A percentile compares a stretch with the other conserved stretches of the same genome.
phyloP scores from a whole-genome alignment of 2,888 invertebrate species.

The Rhimphoctona megacephalus region DNA sequence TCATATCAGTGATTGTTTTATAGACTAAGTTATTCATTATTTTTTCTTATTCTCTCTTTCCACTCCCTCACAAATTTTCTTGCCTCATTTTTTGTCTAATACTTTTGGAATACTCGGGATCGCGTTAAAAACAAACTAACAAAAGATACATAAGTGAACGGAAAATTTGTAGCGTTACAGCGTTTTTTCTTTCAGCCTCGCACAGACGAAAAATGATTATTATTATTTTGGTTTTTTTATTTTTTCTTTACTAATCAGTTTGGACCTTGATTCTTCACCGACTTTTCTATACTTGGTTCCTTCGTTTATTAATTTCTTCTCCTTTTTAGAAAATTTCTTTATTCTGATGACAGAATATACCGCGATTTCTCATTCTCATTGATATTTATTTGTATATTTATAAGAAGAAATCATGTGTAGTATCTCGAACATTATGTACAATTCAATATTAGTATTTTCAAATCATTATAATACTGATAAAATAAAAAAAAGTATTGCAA shows the following conservation, averaged over 20 bases:
- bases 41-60: not conserved
- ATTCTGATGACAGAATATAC: conserved; percentile 56
- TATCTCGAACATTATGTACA: conserved; percentile 63
- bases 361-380: conserved; percentile 50
- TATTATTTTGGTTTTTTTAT: conserved; percentile 28
- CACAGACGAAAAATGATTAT: conserved; percentile 32
- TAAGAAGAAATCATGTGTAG: conserved; percentile 54
- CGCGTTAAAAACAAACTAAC: conserved; percentile 26
- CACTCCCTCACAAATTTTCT: conserved; percentile 14
- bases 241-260: conserved; percentile 31
- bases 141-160: not conserved
- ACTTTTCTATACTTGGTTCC: conserved; percentile 23
- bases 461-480: conserved; percentile 64
- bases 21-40: conserved; percentile 14
- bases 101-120: conserved; percentile 62
- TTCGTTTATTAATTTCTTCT: conserved; percentile 16
- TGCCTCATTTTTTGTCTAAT: conserved; percentile 43
- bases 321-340: conserved; percentile 49
- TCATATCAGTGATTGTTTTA: conserved; percentile 46
- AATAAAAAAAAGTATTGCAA: conserved; percentile 41
- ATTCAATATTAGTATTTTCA: conserved; percentile 53
- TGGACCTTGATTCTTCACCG: conserved; percentile 31
- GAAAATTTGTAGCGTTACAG: conserved; percentile 63
- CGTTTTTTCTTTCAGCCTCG: conserved; percentile 33
- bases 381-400: not conserved